Base-by-base conservation (phyloP, 1,140 invertebrate species). In the Lepidotrigona ventralis region DNA sequence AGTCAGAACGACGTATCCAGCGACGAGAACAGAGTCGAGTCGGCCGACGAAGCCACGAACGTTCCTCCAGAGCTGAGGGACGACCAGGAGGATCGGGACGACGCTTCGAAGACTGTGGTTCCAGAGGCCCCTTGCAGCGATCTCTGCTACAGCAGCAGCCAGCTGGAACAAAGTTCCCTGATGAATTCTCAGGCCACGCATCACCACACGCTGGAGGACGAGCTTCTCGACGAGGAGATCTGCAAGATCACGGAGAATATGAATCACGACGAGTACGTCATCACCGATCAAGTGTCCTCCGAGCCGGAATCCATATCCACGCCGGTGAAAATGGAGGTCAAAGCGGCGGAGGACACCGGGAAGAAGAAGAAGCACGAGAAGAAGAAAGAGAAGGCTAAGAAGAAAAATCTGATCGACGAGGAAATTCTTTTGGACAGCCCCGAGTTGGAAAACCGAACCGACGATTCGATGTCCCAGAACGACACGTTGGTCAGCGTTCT, bases 241-340 rank as follows among this genome's bases (percentile, higher is more conserved):
- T 94, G 93, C 46, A 94, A 94, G 60, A 94, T 94, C 15, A 94
- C 93, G 0, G 93, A 94, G 33, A 94, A 94, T 23, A 94, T 94
- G 94, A 93, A 92, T 0, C 94, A 94, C 26, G 94, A 94, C 12
- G 94, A 94, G 19, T 94, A 94, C 39, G 94, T 94, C 1, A 76
- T 94, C 0, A 94, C 93, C 0, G 93, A 94, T 83, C 93, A 93
- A 46, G 81, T 94, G 1, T 93, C 92, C 81, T 91, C 93, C 8
- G 76, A 84, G 0, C 88, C 89, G 0, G 89, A 91, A 33, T 83
- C 88, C 11, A 58, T 90, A 0, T 90, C 91, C 0, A 91, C 90
- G 3, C 90, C 90, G 0, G 74, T 88, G 6, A 86, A 89, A 64
- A 77, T 79, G 23, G 51, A 76, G 12, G 9, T 12, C 1, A 87